phyloP scores from a whole-genome alignment of 2,888 invertebrate genomes.

The Uloborus plumipes region DNA sequence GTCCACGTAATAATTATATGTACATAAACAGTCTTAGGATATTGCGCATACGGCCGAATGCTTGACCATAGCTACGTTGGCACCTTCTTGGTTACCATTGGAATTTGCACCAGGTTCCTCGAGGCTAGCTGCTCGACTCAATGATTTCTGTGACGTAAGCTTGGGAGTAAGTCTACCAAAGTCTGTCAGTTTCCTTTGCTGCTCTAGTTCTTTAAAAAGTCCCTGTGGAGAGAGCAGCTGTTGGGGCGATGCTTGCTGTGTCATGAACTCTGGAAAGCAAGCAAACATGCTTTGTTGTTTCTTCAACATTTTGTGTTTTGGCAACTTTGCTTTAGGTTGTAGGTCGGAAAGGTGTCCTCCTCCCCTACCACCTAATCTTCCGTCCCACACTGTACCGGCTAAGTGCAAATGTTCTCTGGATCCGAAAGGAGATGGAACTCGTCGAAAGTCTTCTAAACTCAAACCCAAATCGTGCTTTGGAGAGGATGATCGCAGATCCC shows the following conservation, averaged over 20 bases:
- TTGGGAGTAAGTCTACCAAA: constrained; percentile 36
- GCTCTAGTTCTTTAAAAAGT: constrained; percentile 37
- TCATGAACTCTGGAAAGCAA: constrained; percentile 67
- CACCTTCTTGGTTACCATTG: constrained; percentile 36
- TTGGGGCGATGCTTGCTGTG: constrained; percentile 54
- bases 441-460: constrained; percentile 66
- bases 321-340: constrained; percentile 64
- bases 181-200: constrained; percentile 33
- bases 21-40: constrained; percentile 39
- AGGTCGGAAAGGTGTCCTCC: constrained; percentile 21
- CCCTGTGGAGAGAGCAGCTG: constrained; percentile 43
- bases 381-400: constrained; percentile 65
- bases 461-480: constrained; percentile 63
- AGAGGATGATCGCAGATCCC: constrained; percentile 65
- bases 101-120: constrained; percentile 48
- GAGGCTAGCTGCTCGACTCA: constrained; percentile 53
- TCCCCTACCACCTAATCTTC: constrained; percentile 32
- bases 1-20: background rate
- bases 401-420: constrained; percentile 66
- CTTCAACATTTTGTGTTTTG: constrained; percentile 68
- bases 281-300: constrained; percentile 68
- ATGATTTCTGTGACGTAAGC: constrained; percentile 43
- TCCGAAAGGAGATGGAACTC: constrained; percentile 65
- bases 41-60: constrained; percentile 52
- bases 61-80: constrained; percentile 29